Evolutionary conservation across 2,888 invertebrate species (phyloP).

Genomic region (Magallana nippona): DNA sequence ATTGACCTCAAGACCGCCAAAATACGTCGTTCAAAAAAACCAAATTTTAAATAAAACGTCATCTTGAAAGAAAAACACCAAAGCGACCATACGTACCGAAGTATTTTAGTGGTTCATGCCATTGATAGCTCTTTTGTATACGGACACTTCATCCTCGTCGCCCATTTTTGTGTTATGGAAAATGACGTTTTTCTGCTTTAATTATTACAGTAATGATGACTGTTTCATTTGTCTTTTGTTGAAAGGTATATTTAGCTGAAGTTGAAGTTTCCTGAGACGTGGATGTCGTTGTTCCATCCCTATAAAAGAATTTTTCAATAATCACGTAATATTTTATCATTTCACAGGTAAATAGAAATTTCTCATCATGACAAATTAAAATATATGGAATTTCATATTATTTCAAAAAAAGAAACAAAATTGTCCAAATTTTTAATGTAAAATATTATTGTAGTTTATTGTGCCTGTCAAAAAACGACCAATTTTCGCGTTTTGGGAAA

Average conservation of each 20-base stretch:
- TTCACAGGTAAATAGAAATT: too few relatives aligned
- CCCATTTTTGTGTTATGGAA: neutral
- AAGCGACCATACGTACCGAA: neutral
- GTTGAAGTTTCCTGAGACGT: neutral
- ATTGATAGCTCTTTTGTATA: neutral
- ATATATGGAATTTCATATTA: too few relatives aligned
- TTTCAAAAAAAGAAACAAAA: too few relatives aligned
- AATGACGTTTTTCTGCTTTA: neutral
- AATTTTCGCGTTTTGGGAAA: too few relatives aligned
- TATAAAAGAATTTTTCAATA: too few relatives aligned
- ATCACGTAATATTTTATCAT: too few relatives aligned
- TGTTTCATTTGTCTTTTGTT: neutral
- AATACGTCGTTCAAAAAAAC: too few relatives aligned
- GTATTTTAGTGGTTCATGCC: conserved; percentile 1
- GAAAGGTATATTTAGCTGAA: neutral
- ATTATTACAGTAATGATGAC: neutral
- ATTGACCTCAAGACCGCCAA: too few relatives aligned
- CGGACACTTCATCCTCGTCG: neutral
- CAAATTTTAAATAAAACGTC: neutral
- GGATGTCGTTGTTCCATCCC: neutral
- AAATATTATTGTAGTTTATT: too few relatives aligned
- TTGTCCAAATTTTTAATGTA: too few relatives aligned
- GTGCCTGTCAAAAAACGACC: too few relatives aligned
- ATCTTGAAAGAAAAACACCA: neutral
- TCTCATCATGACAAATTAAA: too few relatives aligned